phyloP scores from a whole-genome alignment of 2,797 vertebrate species.

The Acipenser ruthenus region DNA sequence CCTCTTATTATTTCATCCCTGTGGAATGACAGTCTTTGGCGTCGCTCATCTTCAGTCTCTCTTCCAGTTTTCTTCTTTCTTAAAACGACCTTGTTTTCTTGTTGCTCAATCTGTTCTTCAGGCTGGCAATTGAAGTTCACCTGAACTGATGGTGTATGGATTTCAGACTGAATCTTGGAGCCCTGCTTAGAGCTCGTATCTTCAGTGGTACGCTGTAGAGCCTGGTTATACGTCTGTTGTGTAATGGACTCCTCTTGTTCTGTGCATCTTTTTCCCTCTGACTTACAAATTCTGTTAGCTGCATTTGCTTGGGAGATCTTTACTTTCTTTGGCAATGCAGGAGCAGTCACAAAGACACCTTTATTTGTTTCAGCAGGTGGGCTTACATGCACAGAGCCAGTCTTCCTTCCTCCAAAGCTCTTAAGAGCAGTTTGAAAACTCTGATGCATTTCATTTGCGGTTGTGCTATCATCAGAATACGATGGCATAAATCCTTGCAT shows the following conservation, averaged over 20 bases:
- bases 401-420: conserved; percentile 41
- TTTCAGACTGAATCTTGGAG: conserved; percentile 4
- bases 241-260: neutral
- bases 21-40: conserved; percentile 77
- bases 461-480: conserved; percentile 16
- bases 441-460: conserved; percentile 32
- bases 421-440: conserved; percentile 40
- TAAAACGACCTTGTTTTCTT: conserved; percentile 47
- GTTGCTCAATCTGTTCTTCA: conserved; percentile 16
- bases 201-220: no score
- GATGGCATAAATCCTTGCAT: conserved; percentile 27
- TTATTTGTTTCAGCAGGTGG: conserved; percentile 8
- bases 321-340: conserved; percentile 56
- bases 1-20: conserved; percentile 84
- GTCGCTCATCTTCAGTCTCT: conserved; percentile 67
- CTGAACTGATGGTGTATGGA: conserved; percentile 18
- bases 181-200: neutral
- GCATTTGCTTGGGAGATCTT: conserved; percentile 36
- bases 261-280: no score
- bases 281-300: no score
- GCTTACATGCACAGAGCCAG: conserved; percentile 1
- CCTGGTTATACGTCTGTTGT: no score
- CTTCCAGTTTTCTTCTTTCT: conserved; percentile 48
- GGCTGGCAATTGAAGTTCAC: conserved; percentile 15
- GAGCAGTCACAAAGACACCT: conserved; percentile 26